Conservation (phyloP, 2,797 vertebrate genomes). For the Limnodromus scolopaceus region DNA sequence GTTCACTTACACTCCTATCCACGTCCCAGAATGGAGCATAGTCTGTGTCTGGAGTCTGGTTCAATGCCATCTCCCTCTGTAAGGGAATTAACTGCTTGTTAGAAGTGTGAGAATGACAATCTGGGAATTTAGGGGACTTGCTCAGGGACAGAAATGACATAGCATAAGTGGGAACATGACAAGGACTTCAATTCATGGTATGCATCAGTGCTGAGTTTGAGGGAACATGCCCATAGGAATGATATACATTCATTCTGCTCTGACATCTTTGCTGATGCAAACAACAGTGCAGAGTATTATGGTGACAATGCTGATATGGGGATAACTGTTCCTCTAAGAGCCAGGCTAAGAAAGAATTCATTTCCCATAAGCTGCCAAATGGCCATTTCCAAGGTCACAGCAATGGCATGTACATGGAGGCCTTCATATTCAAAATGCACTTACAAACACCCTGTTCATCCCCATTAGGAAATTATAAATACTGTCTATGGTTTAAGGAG, state of each 20-base stretch:
- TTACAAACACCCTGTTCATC: neutral
- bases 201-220: neutral
- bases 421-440: neutral
- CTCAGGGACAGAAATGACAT: neutral
- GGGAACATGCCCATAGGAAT: neutral
- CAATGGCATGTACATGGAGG: neutral
- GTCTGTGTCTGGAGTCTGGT: neutral
- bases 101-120: neutral
- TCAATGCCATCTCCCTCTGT: neutral
- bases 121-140: neutral
- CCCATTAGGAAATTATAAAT: neutral
- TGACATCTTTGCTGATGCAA: neutral
- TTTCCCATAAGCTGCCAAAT: neutral
- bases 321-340: neutral
- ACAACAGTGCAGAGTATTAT: neutral
- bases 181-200: conserved; percentile 4
- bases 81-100: neutral
- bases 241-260: neutral
- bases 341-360: neutral
- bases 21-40: neutral
- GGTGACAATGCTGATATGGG: neutral
- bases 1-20: neutral
- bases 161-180: neutral
- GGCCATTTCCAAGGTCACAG: neutral
- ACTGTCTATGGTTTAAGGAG: neutral